Evolutionary conservation across 1,140 invertebrate genomes (phyloP).

Genomic region (Bactericera cockerelli): DNA sequence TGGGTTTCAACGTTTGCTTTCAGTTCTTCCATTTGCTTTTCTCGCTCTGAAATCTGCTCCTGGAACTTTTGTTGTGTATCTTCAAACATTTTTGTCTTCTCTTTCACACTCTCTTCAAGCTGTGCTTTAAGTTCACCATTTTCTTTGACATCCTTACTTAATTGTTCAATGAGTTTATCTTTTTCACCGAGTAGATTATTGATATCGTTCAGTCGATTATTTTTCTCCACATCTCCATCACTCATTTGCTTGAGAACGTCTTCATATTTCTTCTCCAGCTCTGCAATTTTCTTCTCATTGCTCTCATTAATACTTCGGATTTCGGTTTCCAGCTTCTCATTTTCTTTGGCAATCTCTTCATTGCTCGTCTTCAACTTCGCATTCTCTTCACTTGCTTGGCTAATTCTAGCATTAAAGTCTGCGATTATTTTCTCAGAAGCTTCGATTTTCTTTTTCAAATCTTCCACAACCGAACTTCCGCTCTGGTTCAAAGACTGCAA

Average conservation of each 20-base stretch:
- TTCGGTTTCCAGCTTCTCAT: background rate
- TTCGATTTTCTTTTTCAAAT: background rate
- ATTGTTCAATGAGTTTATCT: background rate
- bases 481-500: background rate
- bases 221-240: background rate
- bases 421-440: too few species aligned
- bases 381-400: background rate
- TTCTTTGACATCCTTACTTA: background rate
- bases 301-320: background rate
- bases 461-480: background rate
- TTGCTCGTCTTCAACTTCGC: background rate
- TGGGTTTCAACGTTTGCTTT: background rate
- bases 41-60: background rate
- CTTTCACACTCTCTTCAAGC: background rate
- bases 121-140: background rate
- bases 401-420: background rate
- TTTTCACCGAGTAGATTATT: background rate
- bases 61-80: background rate
- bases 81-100: background rate
- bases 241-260: background rate
- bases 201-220: background rate
- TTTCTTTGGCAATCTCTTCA: background rate
- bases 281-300: background rate
- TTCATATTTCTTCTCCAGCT: background rate
- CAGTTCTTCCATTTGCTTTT: background rate